These are phyloP conservation scores for Tetragonula clypearis DNA, from an alignment of 1,140 invertebrate species.

Conservation along the genomic window DNA sequence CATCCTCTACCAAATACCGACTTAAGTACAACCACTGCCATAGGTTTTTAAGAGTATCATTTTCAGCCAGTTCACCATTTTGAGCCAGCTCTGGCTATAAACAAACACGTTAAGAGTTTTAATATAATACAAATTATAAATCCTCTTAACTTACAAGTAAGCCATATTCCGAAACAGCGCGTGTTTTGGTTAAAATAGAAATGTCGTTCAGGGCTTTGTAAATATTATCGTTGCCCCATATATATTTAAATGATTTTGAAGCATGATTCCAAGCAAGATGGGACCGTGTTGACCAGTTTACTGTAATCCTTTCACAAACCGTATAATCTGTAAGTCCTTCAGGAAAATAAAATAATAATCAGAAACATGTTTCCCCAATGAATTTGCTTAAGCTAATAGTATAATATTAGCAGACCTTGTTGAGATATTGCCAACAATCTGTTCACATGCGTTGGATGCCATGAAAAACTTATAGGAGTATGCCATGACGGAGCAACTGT, in stretches of 20 bases:
- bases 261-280: conserved; percentile 89
- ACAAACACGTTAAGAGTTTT: conserved; percentile 17
- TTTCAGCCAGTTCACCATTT: conserved; percentile 87
- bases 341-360: conserved; percentile 60
- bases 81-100: conserved; percentile 76
- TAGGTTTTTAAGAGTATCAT: conserved; percentile 85
- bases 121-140: conserved; percentile 18
- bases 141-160: conserved; percentile 84
- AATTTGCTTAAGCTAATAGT: not conserved
- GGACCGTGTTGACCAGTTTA: conserved; percentile 89
- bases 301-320: conserved; percentile 91
- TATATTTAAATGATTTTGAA: conserved; percentile 85
- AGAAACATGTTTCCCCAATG: not conserved
- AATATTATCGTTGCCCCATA: conserved; percentile 82
- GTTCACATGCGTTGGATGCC: conserved; percentile 91
- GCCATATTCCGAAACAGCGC: conserved; percentile 90
- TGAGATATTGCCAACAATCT: conserved; percentile 87
- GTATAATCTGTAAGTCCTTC: conserved; percentile 87
- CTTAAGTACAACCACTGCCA: conserved; percentile 91
- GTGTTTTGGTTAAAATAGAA: conserved; percentile 86
- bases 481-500: conserved; percentile 83
- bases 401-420: conserved; percentile 77
- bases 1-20: conserved; percentile 86
- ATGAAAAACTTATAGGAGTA: conserved; percentile 87
- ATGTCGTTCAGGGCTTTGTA: conserved; percentile 86